Evolutionary conservation across 2,888 invertebrate species (phyloP).

Genomic region (Cheilosia variabilis): DNA sequence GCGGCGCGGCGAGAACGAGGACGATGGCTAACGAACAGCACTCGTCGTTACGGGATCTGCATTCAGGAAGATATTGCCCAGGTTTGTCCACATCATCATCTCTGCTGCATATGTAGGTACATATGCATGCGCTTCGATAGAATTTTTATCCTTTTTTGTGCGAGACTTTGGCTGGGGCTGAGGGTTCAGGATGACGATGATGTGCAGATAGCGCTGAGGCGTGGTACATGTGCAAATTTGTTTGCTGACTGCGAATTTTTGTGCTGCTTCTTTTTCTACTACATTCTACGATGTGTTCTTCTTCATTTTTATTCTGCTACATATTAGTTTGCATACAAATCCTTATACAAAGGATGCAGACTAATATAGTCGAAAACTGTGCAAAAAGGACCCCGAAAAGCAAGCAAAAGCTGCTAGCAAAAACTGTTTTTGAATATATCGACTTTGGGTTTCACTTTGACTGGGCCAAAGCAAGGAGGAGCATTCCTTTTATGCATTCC

Average conservation of each 20-base stretch:
- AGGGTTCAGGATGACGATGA: conserved; percentile 63
- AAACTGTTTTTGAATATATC: conserved; percentile 71
- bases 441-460: conserved; percentile 69
- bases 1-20: conserved; percentile 1
- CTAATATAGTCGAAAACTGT: conserved; percentile 72
- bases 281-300: conserved; percentile 54
- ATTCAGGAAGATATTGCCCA: conserved; percentile 68
- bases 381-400: conserved; percentile 29
- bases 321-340: conserved; percentile 73
- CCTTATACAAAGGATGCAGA: conserved; percentile 70
- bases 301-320: conserved; percentile 70
- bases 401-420: conserved; percentile 18
- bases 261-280: conserved; percentile 59
- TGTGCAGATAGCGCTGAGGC: conserved; percentile 69
- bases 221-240: conserved; percentile 75
- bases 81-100: conserved; percentile 73
- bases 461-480: conserved; percentile 4
- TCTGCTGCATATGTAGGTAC: conserved; percentile 32
- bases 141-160: conserved; percentile 70
- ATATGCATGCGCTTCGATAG: conserved; percentile 62
- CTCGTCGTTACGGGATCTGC: conserved; percentile 55
- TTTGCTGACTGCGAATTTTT: conserved; percentile 73
- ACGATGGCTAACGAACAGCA: conserved; percentile 57
- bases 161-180: conserved; percentile 11
- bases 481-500: conserved; percentile 56